These are phyloP conservation scores for Popillia japonica DNA, from an alignment of 1,140 invertebrate genomes.

Conservation along the genomic window DNA sequence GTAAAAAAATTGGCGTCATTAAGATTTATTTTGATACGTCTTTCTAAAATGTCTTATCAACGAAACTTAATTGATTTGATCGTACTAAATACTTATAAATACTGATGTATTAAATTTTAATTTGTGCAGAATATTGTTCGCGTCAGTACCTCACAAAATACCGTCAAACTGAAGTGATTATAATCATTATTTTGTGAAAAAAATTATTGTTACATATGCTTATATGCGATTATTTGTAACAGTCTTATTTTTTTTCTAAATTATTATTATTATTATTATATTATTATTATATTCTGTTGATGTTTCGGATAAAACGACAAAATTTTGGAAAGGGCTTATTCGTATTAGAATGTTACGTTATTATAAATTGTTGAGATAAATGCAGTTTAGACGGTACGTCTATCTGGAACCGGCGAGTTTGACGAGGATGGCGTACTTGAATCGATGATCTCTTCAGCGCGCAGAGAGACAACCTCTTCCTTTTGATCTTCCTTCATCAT, in stretches of 20 bases:
- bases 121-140: too few relatives aligned
- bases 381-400: slow-evolving; percentile 46
- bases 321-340: background rate
- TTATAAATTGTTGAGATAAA: background rate
- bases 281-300: background rate
- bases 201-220: background rate
- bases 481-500: slow-evolving; percentile 60
- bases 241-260: background rate
- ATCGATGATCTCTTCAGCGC: slow-evolving; percentile 56
- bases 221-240: background rate
- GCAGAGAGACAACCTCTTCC: slow-evolving; percentile 61
- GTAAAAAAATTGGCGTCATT: too few relatives aligned
- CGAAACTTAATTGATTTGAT: too few relatives aligned
- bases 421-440: slow-evolving; percentile 54
- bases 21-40: too few relatives aligned
- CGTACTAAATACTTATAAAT: too few relatives aligned
- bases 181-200: background rate
- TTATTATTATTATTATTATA: too few relatives aligned
- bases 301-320: background rate
- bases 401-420: slow-evolving; percentile 55
- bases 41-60: too few relatives aligned
- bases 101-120: too few relatives aligned
- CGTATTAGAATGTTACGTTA: background rate
- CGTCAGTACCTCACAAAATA: too few relatives aligned
- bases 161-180: too few relatives aligned